Conservation (phyloP, 2,888 invertebrate species). For the Metopia argyrocephala region DNA sequence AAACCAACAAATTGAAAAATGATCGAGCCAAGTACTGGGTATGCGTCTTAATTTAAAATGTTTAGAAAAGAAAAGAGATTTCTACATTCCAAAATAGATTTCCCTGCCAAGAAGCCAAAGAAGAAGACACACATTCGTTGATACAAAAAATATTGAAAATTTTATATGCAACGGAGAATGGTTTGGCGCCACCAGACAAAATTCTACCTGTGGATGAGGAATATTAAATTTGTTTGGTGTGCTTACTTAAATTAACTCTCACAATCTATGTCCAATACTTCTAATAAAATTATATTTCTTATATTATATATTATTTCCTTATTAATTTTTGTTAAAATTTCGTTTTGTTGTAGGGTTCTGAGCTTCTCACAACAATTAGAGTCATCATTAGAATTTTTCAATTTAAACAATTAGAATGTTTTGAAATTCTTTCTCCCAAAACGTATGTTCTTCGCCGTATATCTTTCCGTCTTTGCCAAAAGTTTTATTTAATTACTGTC, state of each 20-base stretch:
- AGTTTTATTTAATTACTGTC: no score
- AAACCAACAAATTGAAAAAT: slow-evolving; percentile 78
- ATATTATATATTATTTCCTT: no score
- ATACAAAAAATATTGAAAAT: slow-evolving; percentile 96
- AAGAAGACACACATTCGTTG: slow-evolving; percentile 86
- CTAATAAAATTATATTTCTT: neutral
- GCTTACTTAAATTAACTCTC: slow-evolving; percentile 36
- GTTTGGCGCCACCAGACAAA: slow-evolving; percentile 97
- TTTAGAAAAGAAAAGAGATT: slow-evolving; percentile 98
- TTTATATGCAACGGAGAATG: slow-evolving; percentile 98
- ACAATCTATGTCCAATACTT: slow-evolving; percentile 10
- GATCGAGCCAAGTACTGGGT: slow-evolving; percentile 81
- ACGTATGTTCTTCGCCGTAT: no score
- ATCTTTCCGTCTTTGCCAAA: no score
- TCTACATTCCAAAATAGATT: slow-evolving; percentile 96
- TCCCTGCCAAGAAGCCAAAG: slow-evolving; percentile 94
- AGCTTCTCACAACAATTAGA: no score
- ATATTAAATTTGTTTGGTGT: slow-evolving; percentile 40
- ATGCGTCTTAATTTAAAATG: slow-evolving; percentile 93
- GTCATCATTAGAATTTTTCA: no score
- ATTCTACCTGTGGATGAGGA: slow-evolving; percentile 76
- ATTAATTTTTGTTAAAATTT: no score
- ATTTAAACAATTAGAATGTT: no score
- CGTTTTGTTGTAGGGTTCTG: no score
- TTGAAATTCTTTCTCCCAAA: no score